Base-by-base conservation (phyloP, 1,140 invertebrate species). In the Eurytemora carolleeae region DNA sequence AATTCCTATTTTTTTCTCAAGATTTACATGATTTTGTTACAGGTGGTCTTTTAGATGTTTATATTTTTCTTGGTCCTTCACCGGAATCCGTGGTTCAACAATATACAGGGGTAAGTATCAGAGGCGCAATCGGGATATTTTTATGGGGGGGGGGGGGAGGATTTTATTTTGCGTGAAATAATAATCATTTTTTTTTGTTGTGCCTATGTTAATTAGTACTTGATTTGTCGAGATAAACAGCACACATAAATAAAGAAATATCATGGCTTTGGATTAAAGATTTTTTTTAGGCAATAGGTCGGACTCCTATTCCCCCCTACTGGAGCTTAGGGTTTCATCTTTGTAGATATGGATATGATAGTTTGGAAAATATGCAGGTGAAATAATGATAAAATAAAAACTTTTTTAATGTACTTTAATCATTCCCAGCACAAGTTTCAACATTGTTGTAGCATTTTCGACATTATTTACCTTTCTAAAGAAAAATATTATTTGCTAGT, bases 311-410 rank as follows among this genome's bases (percentile, higher is more conserved):
- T 66, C 75, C 75, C 19, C 75, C 76, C 19, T 77, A 77, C 64
- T 78, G 75, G 75, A 65, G 70, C 2, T 66, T 78, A 17, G 76
- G 76, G 17, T 76, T 77, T 65, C 76, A 78, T 60, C 68, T 77
- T 2, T 75, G 71, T 66, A 68, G 75, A 23, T 78, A 68, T 66
- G 74, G 73, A 19, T 78, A 76, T 63, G 66, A 69, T 25, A 69
- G 62, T 18, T 55, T 73, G 2, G 66, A 70, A 44, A 44, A 71
- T 21, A 71, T 76, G 24, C 31, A 44, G 31, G 31, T 44, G n/a
- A 12, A 44, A 44, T n/a, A n/a, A n/a, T n/a, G n/a, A n/a, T n/a
- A n/a, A n/a, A n/a, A n/a, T n/a, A n/a, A n/a, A n/a, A n/a, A n/a
- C n/a, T n/a, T n/a, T n/a, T n/a, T n/a, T n/a, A n/a, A n/a, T n/a